Conservation (phyloP, 2,113 vertebrate species). For the Zonotrichia leucophrys region DNA sequence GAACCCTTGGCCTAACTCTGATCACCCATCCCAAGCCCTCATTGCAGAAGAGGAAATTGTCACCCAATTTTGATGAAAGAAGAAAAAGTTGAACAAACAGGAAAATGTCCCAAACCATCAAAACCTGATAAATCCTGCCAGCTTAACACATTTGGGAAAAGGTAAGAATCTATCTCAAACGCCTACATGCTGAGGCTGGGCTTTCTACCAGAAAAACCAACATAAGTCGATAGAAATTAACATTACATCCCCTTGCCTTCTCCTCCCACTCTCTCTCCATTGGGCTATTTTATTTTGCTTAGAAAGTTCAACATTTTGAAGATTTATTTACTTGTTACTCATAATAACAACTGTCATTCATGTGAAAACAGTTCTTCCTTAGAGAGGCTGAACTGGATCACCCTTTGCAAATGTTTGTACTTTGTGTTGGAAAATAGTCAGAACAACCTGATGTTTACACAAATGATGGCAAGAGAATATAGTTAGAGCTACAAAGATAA, state of each 20-base stretch:
- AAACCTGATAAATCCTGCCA: background rate
- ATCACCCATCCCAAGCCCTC: background rate
- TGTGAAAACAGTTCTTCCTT: background rate
- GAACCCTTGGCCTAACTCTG: background rate
- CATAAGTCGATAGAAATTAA: background rate
- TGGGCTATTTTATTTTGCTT: background rate
- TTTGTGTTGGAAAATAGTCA: background rate
- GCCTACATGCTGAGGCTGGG: background rate
- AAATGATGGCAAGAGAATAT: background rate
- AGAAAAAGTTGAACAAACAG: background rate
- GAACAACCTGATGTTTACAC: background rate
- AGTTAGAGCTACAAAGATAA: background rate
- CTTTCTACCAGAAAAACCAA: background rate
- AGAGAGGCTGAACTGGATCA: background rate
- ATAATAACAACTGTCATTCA: background rate
- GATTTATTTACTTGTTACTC: background rate
- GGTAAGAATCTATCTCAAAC: background rate
- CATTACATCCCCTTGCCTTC: background rate
- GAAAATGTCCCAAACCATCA: background rate
- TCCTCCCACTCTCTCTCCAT: background rate
- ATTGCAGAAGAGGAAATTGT: background rate
- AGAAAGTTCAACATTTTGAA: background rate
- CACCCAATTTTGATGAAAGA: background rate
- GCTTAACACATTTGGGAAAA: background rate
- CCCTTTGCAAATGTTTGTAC: background rate